Conservation (phyloP, 2,888 invertebrate genomes). For the Pecten maximus region DNA sequence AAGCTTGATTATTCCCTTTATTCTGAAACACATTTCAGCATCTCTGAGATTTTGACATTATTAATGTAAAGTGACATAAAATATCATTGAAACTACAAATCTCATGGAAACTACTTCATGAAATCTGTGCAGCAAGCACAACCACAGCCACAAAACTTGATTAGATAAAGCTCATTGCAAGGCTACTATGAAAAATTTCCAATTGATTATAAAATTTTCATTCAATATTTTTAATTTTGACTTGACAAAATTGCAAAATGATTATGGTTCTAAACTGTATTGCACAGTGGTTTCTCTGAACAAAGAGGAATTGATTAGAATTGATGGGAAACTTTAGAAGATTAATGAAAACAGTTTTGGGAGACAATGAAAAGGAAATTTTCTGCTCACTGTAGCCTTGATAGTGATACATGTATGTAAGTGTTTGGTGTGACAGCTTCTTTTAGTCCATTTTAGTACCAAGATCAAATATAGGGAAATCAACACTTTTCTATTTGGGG, state of each 20-base stretch:
- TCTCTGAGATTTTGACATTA: not conserved
- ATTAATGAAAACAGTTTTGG: constrained; percentile 7
- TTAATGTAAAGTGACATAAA: not conserved
- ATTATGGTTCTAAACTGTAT: not conserved
- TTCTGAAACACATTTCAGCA: not conserved
- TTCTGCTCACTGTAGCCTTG: not conserved
- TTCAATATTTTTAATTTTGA: not conserved
- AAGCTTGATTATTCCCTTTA: not conserved
- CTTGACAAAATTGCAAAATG: not conserved
- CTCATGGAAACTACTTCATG: not conserved
- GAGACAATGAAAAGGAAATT: not conserved
- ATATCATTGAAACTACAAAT: not conserved
- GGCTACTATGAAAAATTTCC: not conserved
- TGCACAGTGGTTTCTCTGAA: not conserved
- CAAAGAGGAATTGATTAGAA: constrained; percentile 12
- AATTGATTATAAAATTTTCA: not conserved
- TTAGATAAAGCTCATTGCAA: not conserved
- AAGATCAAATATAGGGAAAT: not conserved
- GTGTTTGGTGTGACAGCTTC: not conserved
- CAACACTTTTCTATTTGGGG: no score
- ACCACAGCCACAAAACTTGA: not conserved
- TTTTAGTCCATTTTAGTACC: not conserved
- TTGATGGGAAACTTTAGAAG: not conserved
- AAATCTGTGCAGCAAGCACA: constrained; percentile 2
- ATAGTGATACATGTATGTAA: constrained; percentile 24